Conservation (phyloP, 2,888 invertebrate genomes). For the Dyspetes luteomarginatus region DNA sequence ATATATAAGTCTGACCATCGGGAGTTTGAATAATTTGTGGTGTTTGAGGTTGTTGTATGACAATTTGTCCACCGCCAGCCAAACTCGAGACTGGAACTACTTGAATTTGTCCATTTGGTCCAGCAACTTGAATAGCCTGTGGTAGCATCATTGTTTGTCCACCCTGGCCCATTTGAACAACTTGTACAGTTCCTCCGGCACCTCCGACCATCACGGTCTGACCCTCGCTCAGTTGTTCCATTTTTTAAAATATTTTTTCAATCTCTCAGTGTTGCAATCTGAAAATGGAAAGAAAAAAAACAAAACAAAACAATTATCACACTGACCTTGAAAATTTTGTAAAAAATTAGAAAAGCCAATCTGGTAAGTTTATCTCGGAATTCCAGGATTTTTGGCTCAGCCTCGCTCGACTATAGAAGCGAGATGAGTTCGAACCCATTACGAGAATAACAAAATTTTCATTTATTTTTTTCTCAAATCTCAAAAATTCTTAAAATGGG, state of each 20-base stretch:
- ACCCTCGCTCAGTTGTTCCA: conserved; percentile 81
- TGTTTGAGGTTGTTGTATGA: conserved; percentile 87
- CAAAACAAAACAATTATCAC: too few relatives aligned
- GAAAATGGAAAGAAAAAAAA: too few relatives aligned
- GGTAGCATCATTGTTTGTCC: conserved; percentile 87
- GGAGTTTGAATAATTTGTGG: conserved; percentile 95
- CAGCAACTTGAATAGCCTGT: conserved; percentile 86
- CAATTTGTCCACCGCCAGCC: conserved; percentile 85
- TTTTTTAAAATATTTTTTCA: too few relatives aligned
- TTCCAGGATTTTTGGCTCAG: conserved; percentile 9
- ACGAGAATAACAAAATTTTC: background rate
- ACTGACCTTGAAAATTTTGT: too few relatives aligned
- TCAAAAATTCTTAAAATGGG: background rate
- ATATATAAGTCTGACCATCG: conserved; percentile 96
- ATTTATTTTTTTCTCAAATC: background rate
- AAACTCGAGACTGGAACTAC: conserved; percentile 89
- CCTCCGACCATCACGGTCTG: conserved; percentile 81
- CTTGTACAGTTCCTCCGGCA: conserved; percentile 79
- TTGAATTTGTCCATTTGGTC: conserved; percentile 89
- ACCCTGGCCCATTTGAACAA: conserved; percentile 84
- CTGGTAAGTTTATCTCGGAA: background rate
- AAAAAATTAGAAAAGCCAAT: background rate
- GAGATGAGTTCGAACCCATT: background rate
- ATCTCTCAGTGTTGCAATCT: too few relatives aligned
- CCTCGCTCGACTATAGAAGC: background rate